Conservation (phyloP, 2,113 vertebrate genomes). For the Nannobrachium achirus region DNA sequence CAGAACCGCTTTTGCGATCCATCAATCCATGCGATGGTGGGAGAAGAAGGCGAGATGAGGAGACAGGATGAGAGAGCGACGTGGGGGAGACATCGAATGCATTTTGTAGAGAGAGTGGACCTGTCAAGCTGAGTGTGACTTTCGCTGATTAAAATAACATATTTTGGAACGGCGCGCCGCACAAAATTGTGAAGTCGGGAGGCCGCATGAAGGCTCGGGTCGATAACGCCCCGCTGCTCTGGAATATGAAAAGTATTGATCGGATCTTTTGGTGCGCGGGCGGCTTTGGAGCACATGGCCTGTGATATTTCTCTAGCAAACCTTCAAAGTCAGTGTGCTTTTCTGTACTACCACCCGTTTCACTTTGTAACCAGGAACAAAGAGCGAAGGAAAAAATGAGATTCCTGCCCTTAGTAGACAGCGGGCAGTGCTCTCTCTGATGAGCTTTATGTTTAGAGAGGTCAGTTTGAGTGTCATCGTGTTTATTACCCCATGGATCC, state of each 20-base stretch:
- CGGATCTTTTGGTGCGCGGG: constrained; percentile 65
- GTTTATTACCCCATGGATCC: constrained; percentile 53
- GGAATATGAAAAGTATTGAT: constrained; percentile 83
- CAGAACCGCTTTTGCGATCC: constrained; percentile 57
- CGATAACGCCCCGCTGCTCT: constrained; percentile 72
- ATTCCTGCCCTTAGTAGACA: constrained; percentile 57
- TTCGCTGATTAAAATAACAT: constrained; percentile 73
- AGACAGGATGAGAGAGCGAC: constrained; percentile 7
- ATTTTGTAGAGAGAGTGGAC: constrained; percentile 14
- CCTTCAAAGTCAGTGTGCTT: constrained; percentile 73
- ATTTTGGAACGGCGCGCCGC: constrained; percentile 42
- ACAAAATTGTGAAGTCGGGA: constrained; percentile 50
- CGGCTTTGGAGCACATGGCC: constrained; percentile 67
- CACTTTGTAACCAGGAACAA: constrained; percentile 45
- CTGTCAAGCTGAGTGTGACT: constrained; percentile 39
- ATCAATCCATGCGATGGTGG: constrained; percentile 38
- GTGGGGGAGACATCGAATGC: not conserved
- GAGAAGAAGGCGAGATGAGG: not conserved
- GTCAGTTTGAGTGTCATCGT: constrained; percentile 46
- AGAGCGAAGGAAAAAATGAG: constrained; percentile 51
- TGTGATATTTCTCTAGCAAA: constrained; percentile 74
- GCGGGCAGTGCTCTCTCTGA: constrained; percentile 44
- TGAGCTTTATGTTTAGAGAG: constrained; percentile 47
- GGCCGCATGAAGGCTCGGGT: constrained; percentile 61
- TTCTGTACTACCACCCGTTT: constrained; percentile 65